These are phyloP conservation scores for Salminus brasiliensis DNA, from an alignment of 2,113 vertebrate genomes.

Conservation along the genomic window DNA sequence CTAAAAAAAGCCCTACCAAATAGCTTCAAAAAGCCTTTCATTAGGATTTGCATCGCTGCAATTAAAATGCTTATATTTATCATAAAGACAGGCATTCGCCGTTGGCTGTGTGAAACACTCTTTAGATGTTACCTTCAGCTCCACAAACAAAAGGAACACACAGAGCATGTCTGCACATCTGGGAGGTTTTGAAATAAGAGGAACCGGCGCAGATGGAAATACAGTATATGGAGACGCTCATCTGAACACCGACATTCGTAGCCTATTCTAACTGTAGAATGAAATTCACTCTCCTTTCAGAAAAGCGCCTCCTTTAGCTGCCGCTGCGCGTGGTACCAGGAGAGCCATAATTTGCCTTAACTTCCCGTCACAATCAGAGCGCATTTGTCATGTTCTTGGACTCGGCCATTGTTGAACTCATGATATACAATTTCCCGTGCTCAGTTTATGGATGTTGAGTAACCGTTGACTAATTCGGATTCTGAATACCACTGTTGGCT, in stretches of 20 bases:
- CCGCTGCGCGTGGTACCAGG: slow-evolving; percentile 9
- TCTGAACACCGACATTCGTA: slow-evolving; percentile 59
- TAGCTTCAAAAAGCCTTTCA: slow-evolving; percentile 28
- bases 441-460: slow-evolving; percentile 41
- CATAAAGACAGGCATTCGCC: slow-evolving; percentile 42
- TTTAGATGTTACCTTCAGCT: slow-evolving; percentile 42
- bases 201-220: slow-evolving; percentile 42
- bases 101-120: slow-evolving; percentile 35
- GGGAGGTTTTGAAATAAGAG: slow-evolving; percentile 45
- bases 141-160: slow-evolving; percentile 23
- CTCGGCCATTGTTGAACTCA: slow-evolving; percentile 41
- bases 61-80: slow-evolving; percentile 52
- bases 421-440: slow-evolving; percentile 48
- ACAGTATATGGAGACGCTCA: slow-evolving; percentile 40
- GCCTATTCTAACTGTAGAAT: slow-evolving; percentile 51
- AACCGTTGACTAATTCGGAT: slow-evolving; percentile 40
- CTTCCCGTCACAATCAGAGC: slow-evolving; percentile 45
- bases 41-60: slow-evolving; percentile 38
- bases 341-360: slow-evolving; percentile 40
- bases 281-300: slow-evolving; percentile 49
- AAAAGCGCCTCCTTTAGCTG: slow-evolving; percentile 20
- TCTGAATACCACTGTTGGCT: slow-evolving; percentile 38
- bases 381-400: slow-evolving; percentile 25
- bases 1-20: slow-evolving; percentile 33
- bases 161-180: slow-evolving; percentile 48